Percentiles rank a stretch among this genome's conserved stretches.
These are phyloP conservation scores for Pocota personata DNA, from an alignment of 2,888 invertebrate species.

Conservation along the genomic window DNA sequence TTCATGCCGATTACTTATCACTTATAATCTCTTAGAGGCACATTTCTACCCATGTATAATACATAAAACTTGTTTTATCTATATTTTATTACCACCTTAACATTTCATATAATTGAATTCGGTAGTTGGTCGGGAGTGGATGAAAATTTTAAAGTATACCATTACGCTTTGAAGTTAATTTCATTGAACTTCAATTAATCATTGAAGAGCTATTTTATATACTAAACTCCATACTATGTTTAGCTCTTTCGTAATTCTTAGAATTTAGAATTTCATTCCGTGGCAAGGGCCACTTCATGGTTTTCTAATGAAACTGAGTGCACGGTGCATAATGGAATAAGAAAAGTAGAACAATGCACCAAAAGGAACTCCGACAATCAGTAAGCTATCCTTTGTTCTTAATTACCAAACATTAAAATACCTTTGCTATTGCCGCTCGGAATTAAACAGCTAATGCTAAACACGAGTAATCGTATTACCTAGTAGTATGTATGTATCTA, in stretches of 20 bases:
- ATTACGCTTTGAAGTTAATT: not conserved
- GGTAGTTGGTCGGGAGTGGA: not conserved
- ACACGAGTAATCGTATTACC: not conserved
- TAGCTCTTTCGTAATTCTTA: not conserved
- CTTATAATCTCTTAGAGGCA: too few relatives aligned
- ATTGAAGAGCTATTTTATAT: not conserved
- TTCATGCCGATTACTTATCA: too few relatives aligned
- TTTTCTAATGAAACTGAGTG: not conserved
- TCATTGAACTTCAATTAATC: slow-evolving; percentile 14
- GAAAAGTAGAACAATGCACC: not conserved
- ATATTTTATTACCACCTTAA: not conserved
- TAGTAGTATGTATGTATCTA: not conserved
- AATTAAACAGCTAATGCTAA: not conserved
- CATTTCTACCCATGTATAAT: not conserved
- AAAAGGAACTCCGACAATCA: not conserved
- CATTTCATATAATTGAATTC: not conserved
- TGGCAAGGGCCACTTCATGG: not conserved
- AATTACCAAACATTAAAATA: not conserved
- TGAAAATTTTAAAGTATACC: not conserved
- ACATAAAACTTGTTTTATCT: not conserved
- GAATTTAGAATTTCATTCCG: not conserved
- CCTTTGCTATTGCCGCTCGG: not conserved
- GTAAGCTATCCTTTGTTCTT: not conserved
- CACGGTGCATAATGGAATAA: not conserved
- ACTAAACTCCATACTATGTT: too few relatives aligned